Base-by-base conservation (phyloP, 2,113 vertebrate species). In the Macroglossus sobrinus region DNA sequence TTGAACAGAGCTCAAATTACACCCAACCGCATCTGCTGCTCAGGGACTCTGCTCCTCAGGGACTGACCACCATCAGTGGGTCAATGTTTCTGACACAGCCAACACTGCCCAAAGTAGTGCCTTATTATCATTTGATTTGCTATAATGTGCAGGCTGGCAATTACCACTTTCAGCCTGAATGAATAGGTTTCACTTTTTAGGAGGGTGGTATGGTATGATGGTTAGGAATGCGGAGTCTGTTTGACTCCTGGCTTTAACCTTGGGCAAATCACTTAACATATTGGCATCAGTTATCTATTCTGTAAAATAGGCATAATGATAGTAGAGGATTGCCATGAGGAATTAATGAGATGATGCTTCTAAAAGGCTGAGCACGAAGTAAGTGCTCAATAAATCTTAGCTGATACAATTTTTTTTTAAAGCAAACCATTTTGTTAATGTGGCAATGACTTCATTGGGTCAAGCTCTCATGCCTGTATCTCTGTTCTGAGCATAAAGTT, bases 1-100 rank as follows among this genome's bases (percentile, higher is more conserved):
- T 18, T 50, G 40, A 69, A 88, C 24, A 28, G 40, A 53, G 43
- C 35, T 71, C 19, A 26, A 55, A 30, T 11, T 13, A 78, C 28
- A 53, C 43, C n/a, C 5, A 6, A 11, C n/a, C 14, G 16, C 11
- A 19, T 85, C 69, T 76, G 35, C 19, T 30, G 19, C 53, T 16
- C 9, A 1, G 28, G 72, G 11, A 19, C 28, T 40, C 55, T 81
- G 78, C 55, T 61, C 15, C 26, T 4, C 16, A 38, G 57, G 61
- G n/a, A 53, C 63, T 26, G 45, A 53, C 12, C 11, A 9, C 38
- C 1, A 0, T 26, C 1, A 0, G 35, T 0, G 43, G 40, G 61
- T 5, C 55, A 30, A 0, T n/a, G 69, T 68, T 96, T 63, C 85
- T 0, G 8, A 26, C 57, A 50, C 16, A 45, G 72, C 61, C 68